These are phyloP conservation scores for Heterochromis multidens DNA, from an alignment of 2,113 vertebrate species.

Conservation along the genomic window DNA sequence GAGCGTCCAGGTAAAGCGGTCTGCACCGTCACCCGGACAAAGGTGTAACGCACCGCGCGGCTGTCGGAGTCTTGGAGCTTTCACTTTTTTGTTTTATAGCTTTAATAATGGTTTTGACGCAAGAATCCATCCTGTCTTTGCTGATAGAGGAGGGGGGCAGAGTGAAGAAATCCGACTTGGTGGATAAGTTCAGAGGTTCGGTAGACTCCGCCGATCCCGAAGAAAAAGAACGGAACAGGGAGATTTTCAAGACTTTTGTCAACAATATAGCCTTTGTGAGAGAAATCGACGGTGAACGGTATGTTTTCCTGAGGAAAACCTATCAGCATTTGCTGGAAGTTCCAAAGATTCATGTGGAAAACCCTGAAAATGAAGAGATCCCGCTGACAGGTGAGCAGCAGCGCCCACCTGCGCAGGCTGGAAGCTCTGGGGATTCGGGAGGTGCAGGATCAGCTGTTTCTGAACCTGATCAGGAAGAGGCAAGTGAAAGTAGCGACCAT, in stretches of 20 bases:
- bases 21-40: neutral
- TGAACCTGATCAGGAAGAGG: neutral
- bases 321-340: slow-evolving; percentile 42
- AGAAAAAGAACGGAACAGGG: slow-evolving; percentile 73
- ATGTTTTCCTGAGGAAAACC: slow-evolving; percentile 78
- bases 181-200: slow-evolving; percentile 73
- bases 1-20: slow-evolving; percentile 28
- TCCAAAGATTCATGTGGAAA: neutral
- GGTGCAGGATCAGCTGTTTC: neutral
- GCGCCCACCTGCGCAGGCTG: slow-evolving; percentile 10
- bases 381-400: slow-evolving; percentile 45
- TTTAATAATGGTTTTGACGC: slow-evolving; percentile 70
- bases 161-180: slow-evolving; percentile 76
- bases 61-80: neutral
- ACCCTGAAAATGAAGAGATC: neutral
- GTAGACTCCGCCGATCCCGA: slow-evolving; percentile 73
- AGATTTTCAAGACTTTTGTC: slow-evolving; percentile 82
- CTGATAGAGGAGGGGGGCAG: slow-evolving; percentile 77
- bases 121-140: slow-evolving; percentile 76
- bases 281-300: slow-evolving; percentile 77
- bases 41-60: neutral
- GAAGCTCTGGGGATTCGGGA: neutral
- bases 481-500: neutral
- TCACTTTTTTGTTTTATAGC: neutral
- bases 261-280: slow-evolving; percentile 83